These are phyloP conservation scores for Lasioglossum figueresi DNA, from an alignment of 2,888 invertebrate species.

Conservation along the genomic window DNA sequence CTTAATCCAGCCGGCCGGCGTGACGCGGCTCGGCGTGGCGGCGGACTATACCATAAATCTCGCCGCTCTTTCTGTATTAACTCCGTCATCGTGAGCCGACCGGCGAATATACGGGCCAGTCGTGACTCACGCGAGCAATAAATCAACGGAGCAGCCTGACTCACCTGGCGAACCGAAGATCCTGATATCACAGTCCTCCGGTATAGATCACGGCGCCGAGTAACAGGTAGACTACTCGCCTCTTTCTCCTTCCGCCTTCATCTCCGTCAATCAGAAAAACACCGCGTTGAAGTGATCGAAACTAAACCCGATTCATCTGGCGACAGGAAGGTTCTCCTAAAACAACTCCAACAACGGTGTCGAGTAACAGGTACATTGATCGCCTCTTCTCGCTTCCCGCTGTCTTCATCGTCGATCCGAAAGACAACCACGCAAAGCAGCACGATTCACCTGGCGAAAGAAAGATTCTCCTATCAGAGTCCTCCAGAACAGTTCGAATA, in stretches of 20 bases:
- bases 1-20: conserved; percentile 59
- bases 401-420: neutral
- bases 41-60: conserved; percentile 62
- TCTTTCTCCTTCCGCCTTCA: neutral
- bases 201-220: neutral
- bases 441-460: neutral
- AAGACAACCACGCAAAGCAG: neutral
- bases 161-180: neutral
- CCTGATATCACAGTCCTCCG: neutral
- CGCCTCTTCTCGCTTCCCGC: neutral
- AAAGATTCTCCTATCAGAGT: neutral
- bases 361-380: neutral
- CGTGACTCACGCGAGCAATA: conserved; percentile 75
- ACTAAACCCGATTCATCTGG: too few relatives aligned
- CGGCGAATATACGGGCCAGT: conserved; percentile 60
- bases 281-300: too few relatives aligned
- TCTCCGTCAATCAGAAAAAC: neutral
- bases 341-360: neutral
- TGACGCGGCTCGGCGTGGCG: neutral
- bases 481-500: neutral
- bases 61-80: conserved; percentile 66
- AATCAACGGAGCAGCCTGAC: conserved; percentile 64
- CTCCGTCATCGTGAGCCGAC: conserved; percentile 60
- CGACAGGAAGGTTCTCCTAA: neutral
- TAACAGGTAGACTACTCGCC: neutral